A percentile compares a stretch with the other conserved stretches of the same genome.
These are phyloP conservation scores for Capromys pilorides DNA, from an alignment of 2,797 vertebrate species.

Conservation along the genomic window DNA sequence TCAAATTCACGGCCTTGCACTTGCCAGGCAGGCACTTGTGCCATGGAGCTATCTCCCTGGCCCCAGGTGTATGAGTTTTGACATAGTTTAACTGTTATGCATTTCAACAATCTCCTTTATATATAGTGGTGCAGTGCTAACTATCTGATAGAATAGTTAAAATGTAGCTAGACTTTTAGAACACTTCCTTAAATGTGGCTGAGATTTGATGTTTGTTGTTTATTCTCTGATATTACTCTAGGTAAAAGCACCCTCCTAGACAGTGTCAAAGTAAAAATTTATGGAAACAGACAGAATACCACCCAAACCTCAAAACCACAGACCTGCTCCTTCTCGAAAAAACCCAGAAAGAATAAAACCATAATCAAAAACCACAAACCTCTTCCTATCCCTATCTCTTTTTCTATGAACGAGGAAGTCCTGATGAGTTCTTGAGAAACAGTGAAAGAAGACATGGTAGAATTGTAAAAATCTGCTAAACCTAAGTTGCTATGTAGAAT, in stretches of 20 bases:
- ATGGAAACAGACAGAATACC: background rate
- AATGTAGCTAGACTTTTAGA: conserved; percentile 30
- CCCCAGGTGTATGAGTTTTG: conserved; percentile 51
- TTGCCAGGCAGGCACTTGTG: no score
- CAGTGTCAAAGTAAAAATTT: background rate
- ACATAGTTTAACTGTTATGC: conserved; percentile 29
- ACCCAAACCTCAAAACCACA: conserved; percentile 33
- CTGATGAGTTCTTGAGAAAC: conserved; percentile 26
- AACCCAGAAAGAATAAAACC: conserved; percentile 46
- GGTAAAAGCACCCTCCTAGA: conserved; percentile 25
- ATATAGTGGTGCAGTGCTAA: background rate
- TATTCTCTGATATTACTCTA: conserved; percentile 47
- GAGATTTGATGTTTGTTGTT: conserved; percentile 55
- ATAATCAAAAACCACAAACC: conserved; percentile 64
- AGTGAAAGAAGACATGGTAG: background rate
- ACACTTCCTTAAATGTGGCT: background rate
- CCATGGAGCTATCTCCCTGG: no score
- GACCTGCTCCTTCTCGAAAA: background rate
- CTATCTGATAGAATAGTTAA: conserved; percentile 29
- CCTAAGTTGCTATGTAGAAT: background rate
- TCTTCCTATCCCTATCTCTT: conserved; percentile 66
- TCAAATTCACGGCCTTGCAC: no score
- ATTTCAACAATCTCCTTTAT: conserved; percentile 36
- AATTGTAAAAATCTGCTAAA: background rate
- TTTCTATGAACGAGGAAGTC: conserved; percentile 38